Evolutionary conservation across 2,797 vertebrate genomes (phyloP), one percentile per base, ranked within the genome.

Genomic region (Tauraco hartlaubi): DNA sequence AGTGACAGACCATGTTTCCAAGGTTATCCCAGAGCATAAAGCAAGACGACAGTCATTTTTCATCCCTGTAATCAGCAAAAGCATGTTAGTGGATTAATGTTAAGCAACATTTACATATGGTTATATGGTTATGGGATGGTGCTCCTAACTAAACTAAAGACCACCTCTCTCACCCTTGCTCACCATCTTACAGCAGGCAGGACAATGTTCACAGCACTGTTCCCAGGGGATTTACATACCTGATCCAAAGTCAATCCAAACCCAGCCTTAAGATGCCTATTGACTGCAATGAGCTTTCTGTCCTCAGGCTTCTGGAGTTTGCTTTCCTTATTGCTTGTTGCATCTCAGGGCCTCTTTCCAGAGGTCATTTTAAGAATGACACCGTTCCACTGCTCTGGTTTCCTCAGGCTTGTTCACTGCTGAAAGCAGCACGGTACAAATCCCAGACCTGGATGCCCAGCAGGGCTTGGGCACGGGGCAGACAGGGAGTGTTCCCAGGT

Each of bases 371-470:
- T 46, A 23, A 59, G 77, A 49, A 16, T 37, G 46, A 3, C 29
- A 33, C 33, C 54, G 37, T 43, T 64, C 43, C 4, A 3, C 23
- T 3, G 0, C 11, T 41, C 1, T 0, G 6, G 7, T 76, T 81
- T 79, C 77, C 73, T 74, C 1, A 4, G 28, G 17, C 61, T 79
- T 80, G 44, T 33, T 83, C 56, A 41, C 29, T 17, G 1, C 31
- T n/a, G 51, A 62, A 49, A 91, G 62, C 51, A 52, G 29, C 4
- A 0, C 3, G 1, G 28, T 29, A 12, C 35, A 35, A 63, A 81
- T 14, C 25, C 77, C 55, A 58, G 31, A 1, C 19, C 0, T 0
- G 31, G 29, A 64, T 43, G 63, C n/a, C 17, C 2, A 2, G 29
- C 44, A 29, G 8, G 26, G 29, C 17, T 49, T 6, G 26, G 19